Evolutionary conservation across 2,888 invertebrate genomes (phyloP), one percentile per base, ranked within the genome.

Genomic region (Aricia artaxerxes): DNA sequence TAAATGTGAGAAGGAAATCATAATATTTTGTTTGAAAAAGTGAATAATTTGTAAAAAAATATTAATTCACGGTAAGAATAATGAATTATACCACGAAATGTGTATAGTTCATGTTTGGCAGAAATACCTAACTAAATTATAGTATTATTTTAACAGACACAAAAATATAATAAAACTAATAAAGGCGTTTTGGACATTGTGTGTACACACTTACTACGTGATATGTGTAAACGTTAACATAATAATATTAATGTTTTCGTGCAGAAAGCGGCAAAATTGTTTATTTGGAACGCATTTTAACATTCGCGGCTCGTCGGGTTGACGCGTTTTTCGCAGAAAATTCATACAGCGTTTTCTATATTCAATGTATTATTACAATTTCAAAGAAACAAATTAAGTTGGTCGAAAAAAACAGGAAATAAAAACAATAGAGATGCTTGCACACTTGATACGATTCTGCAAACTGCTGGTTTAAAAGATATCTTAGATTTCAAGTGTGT

Each of bases 201-300:
- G 76, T 57, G 57, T 31, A 76, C 76, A 53, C 76, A 57, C 57
- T 53, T 35, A 76, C 57, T 57, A 57, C 76, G 57, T 76, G 57
- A 76, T 57, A 16, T 76, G 76, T 76, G 49, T 24, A 13, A 53
- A 76, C 49, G 31, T 49, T 76, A 49, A 76, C 13, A 38, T 35
- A 13, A 76, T 24, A 24, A 24, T 24, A 24, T 53, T 31, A 76
- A 76, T 76, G 57, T 76, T 76, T 76, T 76, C 53, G 35, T 76
- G 53, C 76, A 35, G 35, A 53, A 75, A 57, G 76, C 76, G 57
- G n/a, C 76, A 35, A 49, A 75, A 53, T 16, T 76, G 35, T 76
- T 57, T 76, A 76, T 76, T 76, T 57, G 53, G 16, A 57, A 75
- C 31, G n/a, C 31, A 75, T 5, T 76, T 57, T 49, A 53, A 53